Evolutionary conservation across 1,140 invertebrate species (phyloP).

Genomic region (Bombus picipes): DNA sequence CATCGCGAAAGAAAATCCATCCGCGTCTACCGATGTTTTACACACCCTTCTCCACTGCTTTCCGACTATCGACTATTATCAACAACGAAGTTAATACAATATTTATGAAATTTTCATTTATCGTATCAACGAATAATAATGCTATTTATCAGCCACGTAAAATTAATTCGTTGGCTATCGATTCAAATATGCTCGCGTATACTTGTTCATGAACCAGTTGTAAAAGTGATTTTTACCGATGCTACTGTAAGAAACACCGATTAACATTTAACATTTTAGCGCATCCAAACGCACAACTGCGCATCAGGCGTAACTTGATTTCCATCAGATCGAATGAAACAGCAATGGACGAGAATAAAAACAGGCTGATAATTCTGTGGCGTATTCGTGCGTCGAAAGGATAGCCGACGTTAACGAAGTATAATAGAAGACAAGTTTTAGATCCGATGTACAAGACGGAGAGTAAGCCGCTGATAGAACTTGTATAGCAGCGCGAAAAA

Average conservation of each 20-base stretch:
- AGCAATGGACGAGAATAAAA: not conserved
- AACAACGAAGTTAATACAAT: not conserved
- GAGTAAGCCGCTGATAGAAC: not conserved
- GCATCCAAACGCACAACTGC: too few relatives aligned
- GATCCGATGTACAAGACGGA: not conserved
- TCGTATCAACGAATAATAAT: not conserved
- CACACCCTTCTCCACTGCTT: too few relatives aligned
- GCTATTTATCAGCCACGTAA: not conserved
- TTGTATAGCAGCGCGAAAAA: not conserved
- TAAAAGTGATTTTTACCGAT: not conserved
- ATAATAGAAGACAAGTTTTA: not conserved
- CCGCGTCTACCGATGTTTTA: not conserved
- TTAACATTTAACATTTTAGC: too few relatives aligned
- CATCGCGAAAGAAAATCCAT: not conserved
- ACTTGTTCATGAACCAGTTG: too few relatives aligned
- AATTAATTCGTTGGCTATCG: not conserved
- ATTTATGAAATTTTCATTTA: not conserved
- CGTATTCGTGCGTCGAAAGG: not conserved
- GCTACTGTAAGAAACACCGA: not conserved
- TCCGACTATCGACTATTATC: too few relatives aligned
- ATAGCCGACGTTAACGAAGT: not conserved
- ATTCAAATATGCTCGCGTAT: not conserved
- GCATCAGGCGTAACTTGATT: not conserved
- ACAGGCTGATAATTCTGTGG: not conserved
- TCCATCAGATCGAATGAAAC: not conserved